Base-by-base conservation (phyloP, 2,888 invertebrate species). In the Torymus aiolomorphi region DNA sequence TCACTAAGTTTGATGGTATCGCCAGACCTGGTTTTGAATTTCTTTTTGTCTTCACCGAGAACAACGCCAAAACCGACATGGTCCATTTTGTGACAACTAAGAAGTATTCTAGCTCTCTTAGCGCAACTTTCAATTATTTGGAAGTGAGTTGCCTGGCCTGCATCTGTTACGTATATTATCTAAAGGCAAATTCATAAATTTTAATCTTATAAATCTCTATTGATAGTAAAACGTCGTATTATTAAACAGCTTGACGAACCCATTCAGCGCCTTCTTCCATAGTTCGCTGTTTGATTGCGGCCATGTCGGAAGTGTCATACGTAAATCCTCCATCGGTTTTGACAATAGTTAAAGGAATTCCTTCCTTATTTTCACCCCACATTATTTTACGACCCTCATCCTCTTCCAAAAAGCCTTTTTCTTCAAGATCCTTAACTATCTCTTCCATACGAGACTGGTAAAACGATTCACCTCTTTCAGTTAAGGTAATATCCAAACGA, bases 321-420 rank as follows among this genome's bases (percentile, higher is more conserved):
- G 99, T 99, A 86, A 94, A 96, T 16, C 98, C 98, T 52, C 99
- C 99, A 91, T 98, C 99, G 1, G 98, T 97, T 91, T 99, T 99
- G 0, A 99, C 95, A 31, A 99, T 92, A 0, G 98, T 99, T 74
- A 99, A 90, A 0, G 99, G 99, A 80, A 98, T 95, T 72, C 94
- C 94, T 2, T 93, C 91, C 18, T 93, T 93, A 59, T 92, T 92
- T 76, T 92, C 92, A 12, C 93, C 92, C 95, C 96, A 97, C 96
- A 97, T 96, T 12, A 97, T 94, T 87, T 95, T 93, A 24, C 97
- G 92, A 0, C 96, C 96, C 66, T 96, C 95, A 88, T 97, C 97
- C 84, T 95, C 93, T 89, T 96, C 95, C 14, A 97, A 90, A 16
- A 94, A 91, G 84, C 95, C 94, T 85, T 92, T 93, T 0, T 92